phyloP scores from a whole-genome alignment of 2,113 vertebrate genomes.

The Varanus komodoensis region DNA sequence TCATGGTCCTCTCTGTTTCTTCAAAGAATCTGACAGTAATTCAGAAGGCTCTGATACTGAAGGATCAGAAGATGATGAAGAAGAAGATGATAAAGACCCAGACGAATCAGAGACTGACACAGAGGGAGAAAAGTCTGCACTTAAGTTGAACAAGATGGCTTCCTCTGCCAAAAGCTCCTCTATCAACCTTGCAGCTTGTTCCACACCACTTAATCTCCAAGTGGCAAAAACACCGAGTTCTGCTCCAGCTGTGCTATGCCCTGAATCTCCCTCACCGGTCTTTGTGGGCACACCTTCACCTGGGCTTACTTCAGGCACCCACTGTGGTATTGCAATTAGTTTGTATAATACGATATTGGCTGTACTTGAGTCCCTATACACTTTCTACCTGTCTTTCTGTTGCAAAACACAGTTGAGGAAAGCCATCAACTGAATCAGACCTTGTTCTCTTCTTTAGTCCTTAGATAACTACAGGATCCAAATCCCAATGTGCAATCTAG shows the following conservation, averaged over 20 bases:
- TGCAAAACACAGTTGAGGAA: not conserved
- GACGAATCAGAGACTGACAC: slow-evolving; percentile 87
- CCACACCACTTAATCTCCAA: slow-evolving; percentile 87
- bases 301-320: slow-evolving; percentile 76
- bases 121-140: slow-evolving; percentile 82
- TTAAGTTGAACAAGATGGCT: slow-evolving; percentile 80
- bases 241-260: slow-evolving; percentile 80
- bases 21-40: slow-evolving; percentile 91
- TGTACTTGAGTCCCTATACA: not conserved
- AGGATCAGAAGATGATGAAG: slow-evolving; percentile 88
- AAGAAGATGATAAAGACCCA: slow-evolving; percentile 86
- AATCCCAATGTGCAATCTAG: not conserved
- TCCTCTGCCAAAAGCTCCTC: slow-evolving; percentile 84
- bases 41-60: slow-evolving; percentile 89
- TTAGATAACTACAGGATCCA: not conserved
- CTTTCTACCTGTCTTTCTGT: not conserved
- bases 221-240: slow-evolving; percentile 80
- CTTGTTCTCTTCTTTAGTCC: not conserved
- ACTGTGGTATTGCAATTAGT: slow-evolving; percentile 82
- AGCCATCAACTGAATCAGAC: not conserved
- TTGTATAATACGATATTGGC: slow-evolving; percentile 36
- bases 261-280: slow-evolving; percentile 75
- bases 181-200: slow-evolving; percentile 84
- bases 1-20: slow-evolving; percentile 62
- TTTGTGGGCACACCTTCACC: slow-evolving; percentile 80